Conservation (phyloP, 2,113 vertebrate genomes). For the Hypocryptadius cinnamomeus region DNA sequence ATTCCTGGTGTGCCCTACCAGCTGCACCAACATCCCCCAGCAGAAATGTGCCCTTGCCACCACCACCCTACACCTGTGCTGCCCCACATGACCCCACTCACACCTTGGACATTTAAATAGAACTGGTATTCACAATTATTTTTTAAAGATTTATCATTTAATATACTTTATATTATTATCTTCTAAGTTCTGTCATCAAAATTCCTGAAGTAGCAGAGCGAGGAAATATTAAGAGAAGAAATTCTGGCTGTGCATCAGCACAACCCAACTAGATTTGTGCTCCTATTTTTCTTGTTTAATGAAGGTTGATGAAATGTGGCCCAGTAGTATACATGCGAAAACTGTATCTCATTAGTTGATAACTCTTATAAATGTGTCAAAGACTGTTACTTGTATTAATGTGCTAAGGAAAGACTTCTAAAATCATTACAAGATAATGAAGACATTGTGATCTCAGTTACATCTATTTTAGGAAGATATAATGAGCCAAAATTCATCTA, state of each 20-base stretch:
- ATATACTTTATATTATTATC: not conserved
- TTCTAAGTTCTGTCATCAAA: not conserved
- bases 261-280: not conserved
- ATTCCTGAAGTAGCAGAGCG: not conserved
- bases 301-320: not conserved
- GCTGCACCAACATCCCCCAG: not conserved
- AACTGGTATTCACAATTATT: not conserved
- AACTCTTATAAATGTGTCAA: not conserved
- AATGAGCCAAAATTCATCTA: constrained; percentile 1
- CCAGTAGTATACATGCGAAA: not conserved
- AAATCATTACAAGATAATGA: constrained; percentile 8
- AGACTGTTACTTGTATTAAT: not conserved
- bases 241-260: not conserved
- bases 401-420: not conserved
- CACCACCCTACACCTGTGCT: not conserved
- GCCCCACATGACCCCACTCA: not conserved
- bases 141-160: not conserved
- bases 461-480: constrained; percentile 8
- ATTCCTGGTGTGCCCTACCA: not conserved
- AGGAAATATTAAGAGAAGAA: not conserved
- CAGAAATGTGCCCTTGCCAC: not conserved
- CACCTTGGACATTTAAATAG: not conserved
- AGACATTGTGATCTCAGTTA: not conserved
- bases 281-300: not conserved
- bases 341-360: not conserved